Conservation (phyloP, 2,797 vertebrate species). For the Coilia nasus region DNA sequence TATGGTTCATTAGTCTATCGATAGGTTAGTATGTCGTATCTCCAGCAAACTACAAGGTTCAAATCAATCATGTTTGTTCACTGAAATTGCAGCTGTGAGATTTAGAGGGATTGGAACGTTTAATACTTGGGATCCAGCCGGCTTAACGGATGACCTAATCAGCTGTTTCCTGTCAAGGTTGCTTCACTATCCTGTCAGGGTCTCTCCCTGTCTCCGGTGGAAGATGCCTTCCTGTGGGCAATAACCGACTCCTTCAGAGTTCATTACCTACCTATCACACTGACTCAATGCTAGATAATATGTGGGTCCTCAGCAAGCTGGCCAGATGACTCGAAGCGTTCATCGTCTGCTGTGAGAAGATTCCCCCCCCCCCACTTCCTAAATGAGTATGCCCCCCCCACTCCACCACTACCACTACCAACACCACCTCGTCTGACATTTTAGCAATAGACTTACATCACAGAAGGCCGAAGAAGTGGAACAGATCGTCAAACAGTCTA, state of each 20-base stretch:
- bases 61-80: slow-evolving; percentile 66
- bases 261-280: slow-evolving; percentile 55
- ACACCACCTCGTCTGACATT: slow-evolving; percentile 28
- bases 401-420: neutral
- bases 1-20: slow-evolving; percentile 58
- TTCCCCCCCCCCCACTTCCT: neutral
- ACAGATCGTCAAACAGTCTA: slow-evolving; percentile 56
- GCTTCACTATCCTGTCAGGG: slow-evolving; percentile 51
- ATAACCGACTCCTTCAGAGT: slow-evolving; percentile 59
- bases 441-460: slow-evolving; percentile 45
- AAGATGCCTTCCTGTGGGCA: slow-evolving; percentile 50
- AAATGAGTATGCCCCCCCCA: neutral
- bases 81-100: slow-evolving; percentile 62
- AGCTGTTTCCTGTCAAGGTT: slow-evolving; percentile 68
- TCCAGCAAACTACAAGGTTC: slow-evolving; percentile 57
- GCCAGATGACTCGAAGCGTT: slow-evolving; percentile 38
- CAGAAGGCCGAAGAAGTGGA: slow-evolving; percentile 54
- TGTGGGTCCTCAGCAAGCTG: slow-evolving; percentile 27
- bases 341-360: neutral
- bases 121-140: slow-evolving; percentile 65
- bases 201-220: slow-evolving; percentile 35
- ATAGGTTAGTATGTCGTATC: slow-evolving; percentile 53
- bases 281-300: slow-evolving; percentile 31
- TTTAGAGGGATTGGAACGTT: slow-evolving; percentile 64
- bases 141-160: slow-evolving; percentile 73